These are phyloP conservation scores for Drosophila nigricruria DNA, from an alignment of 2,888 invertebrate species.

Conservation along the genomic window DNA sequence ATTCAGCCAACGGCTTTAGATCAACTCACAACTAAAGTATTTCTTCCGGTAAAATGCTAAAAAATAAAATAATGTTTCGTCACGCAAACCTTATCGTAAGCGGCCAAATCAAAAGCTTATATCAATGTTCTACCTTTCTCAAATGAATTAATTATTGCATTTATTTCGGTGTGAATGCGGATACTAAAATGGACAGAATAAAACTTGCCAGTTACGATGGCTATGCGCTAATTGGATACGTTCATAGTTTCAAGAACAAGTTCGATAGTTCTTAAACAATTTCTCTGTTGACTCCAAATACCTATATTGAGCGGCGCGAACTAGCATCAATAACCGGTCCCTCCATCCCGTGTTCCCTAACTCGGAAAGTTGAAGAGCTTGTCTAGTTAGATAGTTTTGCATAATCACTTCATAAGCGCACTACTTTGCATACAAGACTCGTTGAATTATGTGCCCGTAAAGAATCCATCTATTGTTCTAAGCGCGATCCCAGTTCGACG, in stretches of 20 bases:
- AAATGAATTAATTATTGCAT: conserved; percentile 22
- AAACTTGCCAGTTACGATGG: conserved; percentile 34
- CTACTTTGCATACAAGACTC: conserved; percentile 71
- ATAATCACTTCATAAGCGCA: conserved; percentile 79
- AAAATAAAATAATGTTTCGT: conserved; percentile 37
- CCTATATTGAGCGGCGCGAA: conserved; percentile 26
- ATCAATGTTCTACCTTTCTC: conserved; percentile 31
- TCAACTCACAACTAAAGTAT: conserved; percentile 36
- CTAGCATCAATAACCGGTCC: conserved; percentile 65
- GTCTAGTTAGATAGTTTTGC: conserved; percentile 72
- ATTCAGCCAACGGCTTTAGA: conserved; percentile 8
- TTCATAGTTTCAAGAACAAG: conserved; percentile 55
- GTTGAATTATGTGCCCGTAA: conserved; percentile 70
- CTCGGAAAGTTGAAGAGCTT: conserved; percentile 54
- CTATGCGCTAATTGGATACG: conserved; percentile 41
- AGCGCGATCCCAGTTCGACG: conserved; percentile 33
- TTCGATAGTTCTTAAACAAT: conserved; percentile 64
- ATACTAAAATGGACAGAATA: conserved; percentile 28
- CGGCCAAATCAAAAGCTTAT: conserved; percentile 33
- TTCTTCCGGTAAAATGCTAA: conserved; percentile 42
- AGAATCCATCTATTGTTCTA: conserved; percentile 67
- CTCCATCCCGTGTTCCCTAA: conserved; percentile 57
- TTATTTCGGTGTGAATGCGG: conserved; percentile 34
- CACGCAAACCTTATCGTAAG: conserved; percentile 45
- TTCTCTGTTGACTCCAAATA: conserved; percentile 34